A percentile compares a stretch with the other conserved stretches of the same genome.
Conservation (phyloP, 2,797 vertebrate genomes). For the Lepilemur ruficaudatus region DNA sequence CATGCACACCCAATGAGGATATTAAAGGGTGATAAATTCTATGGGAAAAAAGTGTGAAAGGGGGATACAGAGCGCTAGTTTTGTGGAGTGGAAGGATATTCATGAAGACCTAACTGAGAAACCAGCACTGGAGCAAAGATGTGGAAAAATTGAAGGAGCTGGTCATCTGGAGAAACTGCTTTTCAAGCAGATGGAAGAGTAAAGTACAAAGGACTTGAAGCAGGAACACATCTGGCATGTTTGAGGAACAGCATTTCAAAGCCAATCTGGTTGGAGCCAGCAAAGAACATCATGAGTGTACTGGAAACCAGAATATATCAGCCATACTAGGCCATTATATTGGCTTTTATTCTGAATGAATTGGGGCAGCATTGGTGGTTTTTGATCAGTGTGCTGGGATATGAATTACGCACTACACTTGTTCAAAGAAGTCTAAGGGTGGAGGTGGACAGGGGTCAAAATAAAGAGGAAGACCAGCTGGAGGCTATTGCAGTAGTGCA, state of each 20-base stretch:
- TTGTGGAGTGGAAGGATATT: neutral
- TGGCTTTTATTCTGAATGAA: neutral
- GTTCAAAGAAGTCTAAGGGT: neutral
- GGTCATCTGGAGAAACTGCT: neutral
- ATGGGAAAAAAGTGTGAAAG: neutral
- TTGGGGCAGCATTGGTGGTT: neutral
- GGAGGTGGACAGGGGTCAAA: neutral
- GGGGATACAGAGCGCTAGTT: neutral
- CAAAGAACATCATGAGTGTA: neutral
- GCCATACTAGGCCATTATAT: neutral
- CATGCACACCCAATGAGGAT: neutral
- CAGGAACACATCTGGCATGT: neutral
- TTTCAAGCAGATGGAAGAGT: neutral
- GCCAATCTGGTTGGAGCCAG: neutral
- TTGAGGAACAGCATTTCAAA: neutral
- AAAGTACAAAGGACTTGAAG: neutral
- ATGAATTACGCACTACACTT: neutral
- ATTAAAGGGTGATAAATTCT: neutral
- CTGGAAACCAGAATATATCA: neutral
- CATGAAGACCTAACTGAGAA: neutral
- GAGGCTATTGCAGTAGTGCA: neutral
- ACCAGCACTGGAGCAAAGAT: neutral
- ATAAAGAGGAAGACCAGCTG: neutral
- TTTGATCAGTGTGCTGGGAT: neutral
- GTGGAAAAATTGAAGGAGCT: neutral